phyloP scores from a whole-genome alignment of 2,888 invertebrate genomes.

The Tubulanus polymorphus region DNA sequence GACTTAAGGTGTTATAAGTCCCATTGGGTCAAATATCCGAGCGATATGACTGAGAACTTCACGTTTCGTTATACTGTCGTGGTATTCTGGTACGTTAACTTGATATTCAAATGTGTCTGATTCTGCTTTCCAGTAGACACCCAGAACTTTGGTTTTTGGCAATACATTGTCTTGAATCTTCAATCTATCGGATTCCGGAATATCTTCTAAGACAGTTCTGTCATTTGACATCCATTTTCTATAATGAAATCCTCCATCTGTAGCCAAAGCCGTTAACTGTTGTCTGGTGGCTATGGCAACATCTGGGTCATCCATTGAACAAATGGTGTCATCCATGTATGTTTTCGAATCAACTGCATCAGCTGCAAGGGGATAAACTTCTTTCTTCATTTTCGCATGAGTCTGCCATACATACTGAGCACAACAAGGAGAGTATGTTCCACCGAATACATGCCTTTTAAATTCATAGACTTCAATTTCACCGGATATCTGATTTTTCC shows the following conservation, averaged over 20 bases:
- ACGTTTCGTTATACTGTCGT: constrained; percentile 6
- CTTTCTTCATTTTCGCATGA: constrained; percentile 8
- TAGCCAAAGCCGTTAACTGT: constrained; percentile 5
- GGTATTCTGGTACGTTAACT: not conserved
- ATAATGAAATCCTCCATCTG: constrained; percentile 7
- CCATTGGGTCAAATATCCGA: constrained; percentile 18
- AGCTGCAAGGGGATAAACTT: constrained; percentile 9
- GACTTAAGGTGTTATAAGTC: constrained; percentile 27
- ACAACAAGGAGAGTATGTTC: constrained; percentile 7
- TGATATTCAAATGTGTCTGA: not conserved
- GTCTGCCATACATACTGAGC: constrained; percentile 9
- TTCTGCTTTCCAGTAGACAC: not conserved
- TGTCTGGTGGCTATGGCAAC: constrained; percentile 3
- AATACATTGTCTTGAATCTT: constrained; percentile 6
- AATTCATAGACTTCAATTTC: constrained; percentile 9
- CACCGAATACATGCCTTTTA: constrained; percentile 10
- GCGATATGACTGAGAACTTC: constrained; percentile 3
- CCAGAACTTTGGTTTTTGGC: not conserved
- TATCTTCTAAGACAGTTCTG: not conserved
- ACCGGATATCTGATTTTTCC: constrained; percentile 5
- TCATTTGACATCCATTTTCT: constrained; percentile 2
- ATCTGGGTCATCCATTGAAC: not conserved
- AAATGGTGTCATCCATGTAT: constrained; percentile 15
- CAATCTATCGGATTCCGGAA: not conserved
- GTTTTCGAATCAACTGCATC: constrained; percentile 7